These are phyloP conservation scores for Centrocercus urophasianus DNA, from an alignment of 2,113 vertebrate genomes.

Conservation along the genomic window DNA sequence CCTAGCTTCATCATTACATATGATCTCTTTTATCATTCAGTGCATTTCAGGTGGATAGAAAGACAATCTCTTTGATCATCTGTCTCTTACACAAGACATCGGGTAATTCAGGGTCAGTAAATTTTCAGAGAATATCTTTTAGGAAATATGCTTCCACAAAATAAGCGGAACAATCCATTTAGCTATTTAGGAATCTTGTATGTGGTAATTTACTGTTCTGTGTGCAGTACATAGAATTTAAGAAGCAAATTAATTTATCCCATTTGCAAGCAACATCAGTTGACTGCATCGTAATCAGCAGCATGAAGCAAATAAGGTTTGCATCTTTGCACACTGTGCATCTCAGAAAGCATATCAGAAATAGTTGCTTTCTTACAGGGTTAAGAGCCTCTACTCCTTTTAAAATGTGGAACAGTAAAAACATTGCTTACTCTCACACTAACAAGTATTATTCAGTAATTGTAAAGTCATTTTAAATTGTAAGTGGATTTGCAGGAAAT, in stretches of 20 bases:
- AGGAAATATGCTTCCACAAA: neutral
- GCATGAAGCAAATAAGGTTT: neutral
- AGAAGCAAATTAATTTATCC: neutral
- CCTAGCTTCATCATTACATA: neutral
- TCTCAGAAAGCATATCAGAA: neutral
- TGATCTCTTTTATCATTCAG: neutral
- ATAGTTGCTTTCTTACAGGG: constrained; percentile 21
- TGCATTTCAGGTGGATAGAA: neutral
- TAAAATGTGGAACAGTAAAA: neutral
- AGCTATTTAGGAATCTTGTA: neutral
- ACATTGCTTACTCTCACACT: neutral
- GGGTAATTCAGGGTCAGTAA: neutral
- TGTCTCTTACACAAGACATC: neutral
- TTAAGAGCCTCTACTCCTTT: constrained; percentile 26
- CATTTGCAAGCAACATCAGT: neutral
- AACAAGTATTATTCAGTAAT: constrained; percentile 7
- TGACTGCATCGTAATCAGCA: neutral
- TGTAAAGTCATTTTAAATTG: constrained; percentile 44
- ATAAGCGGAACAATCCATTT: neutral
- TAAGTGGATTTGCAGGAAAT: constrained; percentile 62
- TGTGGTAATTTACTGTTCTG: neutral
- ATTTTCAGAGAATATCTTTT: neutral
- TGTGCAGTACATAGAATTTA: neutral
- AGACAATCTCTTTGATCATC: neutral
- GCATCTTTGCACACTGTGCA: neutral